A percentile compares a stretch with the other conserved stretches of the same genome.
Evolutionary conservation across 2,888 invertebrate species (phyloP).

Genomic region (Lathronympha strigana): DNA sequence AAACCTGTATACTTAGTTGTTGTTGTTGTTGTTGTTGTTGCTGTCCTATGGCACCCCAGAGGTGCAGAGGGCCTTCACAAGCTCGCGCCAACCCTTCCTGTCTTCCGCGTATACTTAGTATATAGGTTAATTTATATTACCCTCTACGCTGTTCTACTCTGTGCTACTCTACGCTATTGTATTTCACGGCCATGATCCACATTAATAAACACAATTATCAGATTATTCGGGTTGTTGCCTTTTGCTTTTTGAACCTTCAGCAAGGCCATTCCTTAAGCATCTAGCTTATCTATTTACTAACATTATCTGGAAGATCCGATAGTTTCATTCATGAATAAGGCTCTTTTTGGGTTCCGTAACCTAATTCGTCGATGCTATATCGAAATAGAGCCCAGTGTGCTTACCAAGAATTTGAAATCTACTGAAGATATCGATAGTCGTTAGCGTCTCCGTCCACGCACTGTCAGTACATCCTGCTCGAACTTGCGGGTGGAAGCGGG

Average conservation of each 20-base stretch:
- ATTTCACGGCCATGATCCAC: slow-evolving; percentile 39
- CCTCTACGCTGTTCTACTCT: not conserved
- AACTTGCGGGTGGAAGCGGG: no score
- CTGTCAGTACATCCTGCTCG: no score
- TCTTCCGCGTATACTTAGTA: no score
- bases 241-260: slow-evolving; percentile 31
- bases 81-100: no score
- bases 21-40: no score
- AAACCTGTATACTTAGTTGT: no score
- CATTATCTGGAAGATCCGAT: not conserved
- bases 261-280: slow-evolving; percentile 12
- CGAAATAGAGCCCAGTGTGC: no score
- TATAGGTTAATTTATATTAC: not conserved
- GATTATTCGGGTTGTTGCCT: slow-evolving; percentile 39
- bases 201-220: slow-evolving; percentile 39
- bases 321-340: not conserved
- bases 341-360: not conserved
- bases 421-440: no score
- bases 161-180: slow-evolving; percentile 29
- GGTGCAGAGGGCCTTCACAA: no score
- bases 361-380: not conserved
- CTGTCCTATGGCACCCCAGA: no score
- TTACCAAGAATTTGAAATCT: no score
- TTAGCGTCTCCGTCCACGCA: no score
- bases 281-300: slow-evolving; percentile 19